Conservation (phyloP, 1,140 invertebrate species). For the Penaeus vannamei region DNA sequence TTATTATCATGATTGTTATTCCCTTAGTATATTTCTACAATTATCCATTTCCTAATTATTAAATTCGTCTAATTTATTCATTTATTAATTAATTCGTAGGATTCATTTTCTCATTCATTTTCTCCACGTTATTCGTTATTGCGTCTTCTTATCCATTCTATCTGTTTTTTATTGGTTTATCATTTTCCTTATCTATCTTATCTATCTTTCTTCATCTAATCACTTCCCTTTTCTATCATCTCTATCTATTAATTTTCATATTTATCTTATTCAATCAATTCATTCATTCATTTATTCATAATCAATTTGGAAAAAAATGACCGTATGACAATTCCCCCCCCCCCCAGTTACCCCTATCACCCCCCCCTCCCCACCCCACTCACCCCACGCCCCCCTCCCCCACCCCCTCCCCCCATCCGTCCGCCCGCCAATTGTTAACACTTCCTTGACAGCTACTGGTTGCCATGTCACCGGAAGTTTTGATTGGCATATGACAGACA, state of each 20-base stretch:
- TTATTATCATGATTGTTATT: too few relatives aligned
- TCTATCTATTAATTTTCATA: neutral
- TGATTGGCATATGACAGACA: too few relatives aligned
- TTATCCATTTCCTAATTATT: too few relatives aligned
- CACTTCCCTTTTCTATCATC: neutral
- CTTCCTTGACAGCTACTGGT: neutral
- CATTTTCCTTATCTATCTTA: neutral
- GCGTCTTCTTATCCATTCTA: neutral
- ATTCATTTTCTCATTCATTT: too few relatives aligned
- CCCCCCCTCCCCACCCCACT: neutral
- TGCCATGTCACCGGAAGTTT: too few relatives aligned
- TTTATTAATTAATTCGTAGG: too few relatives aligned
- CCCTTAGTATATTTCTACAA: too few relatives aligned
- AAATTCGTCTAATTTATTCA: too few relatives aligned
- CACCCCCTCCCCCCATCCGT: neutral
- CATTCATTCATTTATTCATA: neutral
- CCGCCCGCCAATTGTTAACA: neutral
- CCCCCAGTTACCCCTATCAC: neutral
- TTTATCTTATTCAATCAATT: conserved; percentile 1
- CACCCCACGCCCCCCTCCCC: too few relatives aligned
- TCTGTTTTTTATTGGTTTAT: neutral
- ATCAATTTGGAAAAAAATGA: too few relatives aligned
- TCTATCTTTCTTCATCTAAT: neutral
- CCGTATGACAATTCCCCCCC: too few relatives aligned
- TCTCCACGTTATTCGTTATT: too few relatives aligned